Evolutionary conservation across 2,888 invertebrate genomes (phyloP), one percentile per base, ranked within the genome.

Genomic region (Petrolisthes cinctipes): DNA sequence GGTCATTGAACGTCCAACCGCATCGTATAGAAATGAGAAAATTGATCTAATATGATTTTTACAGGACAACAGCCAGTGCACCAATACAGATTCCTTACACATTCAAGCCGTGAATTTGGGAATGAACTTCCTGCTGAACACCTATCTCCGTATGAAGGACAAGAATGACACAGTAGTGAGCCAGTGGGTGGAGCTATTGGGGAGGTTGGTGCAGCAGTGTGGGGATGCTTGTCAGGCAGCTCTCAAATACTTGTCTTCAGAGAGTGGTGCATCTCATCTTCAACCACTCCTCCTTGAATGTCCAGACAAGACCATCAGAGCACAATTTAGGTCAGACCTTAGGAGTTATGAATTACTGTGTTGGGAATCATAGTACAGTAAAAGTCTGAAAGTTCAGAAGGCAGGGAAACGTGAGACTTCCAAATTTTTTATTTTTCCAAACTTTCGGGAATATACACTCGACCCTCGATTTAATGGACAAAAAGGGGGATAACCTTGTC

Each of bases 261-360:
- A 92, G 75, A 92, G 92, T 82, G 93, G 93, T 53, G 91, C 92
- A 56, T 91, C 92, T 57, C 92, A 92, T 90, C 91, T 93, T 88
- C 92, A 92, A 92, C 93, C 93, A 14, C 93, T 93, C 89, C 91
- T 93, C 53, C 91, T 93, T 86, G 93, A 93, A 86, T 93, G 93
- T 89, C 93, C 93, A 0, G 92, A 92, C 82, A 92, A 92, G 90
- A 93, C 93, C 91, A 92, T 93, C 17, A 91, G 93, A 54, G 91
- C 91, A 66, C 92, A 92, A 9, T 93, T 93, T 91, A 92, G 92
- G 75, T 91, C 92, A 20, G 84, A 86, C n/a, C 53, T 79, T n/a
- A 9, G 17, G n/a, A 37, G 37, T 37, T 37, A 37, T 37, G 37
- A 37, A 37, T 37, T 37, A 37, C 37, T 37, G 37, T 37, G 37